These are phyloP conservation scores for Laspeyria flexula DNA, from an alignment of 2,888 invertebrate genomes.

Conservation along the genomic window DNA sequence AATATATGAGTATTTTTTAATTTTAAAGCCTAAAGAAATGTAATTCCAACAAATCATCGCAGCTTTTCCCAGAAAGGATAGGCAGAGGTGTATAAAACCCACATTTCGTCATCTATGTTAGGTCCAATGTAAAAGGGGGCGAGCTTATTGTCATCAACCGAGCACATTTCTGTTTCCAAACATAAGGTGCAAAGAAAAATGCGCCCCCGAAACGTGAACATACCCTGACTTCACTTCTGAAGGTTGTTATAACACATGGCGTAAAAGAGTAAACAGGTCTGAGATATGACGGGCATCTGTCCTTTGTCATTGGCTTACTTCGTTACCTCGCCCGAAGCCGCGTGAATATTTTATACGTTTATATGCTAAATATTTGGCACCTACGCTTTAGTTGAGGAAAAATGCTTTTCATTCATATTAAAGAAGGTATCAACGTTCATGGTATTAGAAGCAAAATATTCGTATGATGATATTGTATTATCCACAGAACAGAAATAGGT, in stretches of 20 bases:
- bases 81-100: no score
- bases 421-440: conserved; percentile 11
- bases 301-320: conserved; percentile 49
- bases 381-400: conserved; percentile 4
- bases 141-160: no score
- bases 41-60: no score
- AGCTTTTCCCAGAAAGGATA: no score
- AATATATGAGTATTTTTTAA: no score
- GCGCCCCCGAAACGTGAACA: conserved; percentile 23
- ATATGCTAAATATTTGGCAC: conserved; percentile 35
- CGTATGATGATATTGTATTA: no score
- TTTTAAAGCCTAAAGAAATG: no score
- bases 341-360: conserved; percentile 42
- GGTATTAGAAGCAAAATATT: no score
- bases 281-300: conserved; percentile 31
- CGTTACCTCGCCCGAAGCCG: conserved; percentile 26
- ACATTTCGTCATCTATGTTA: no score
- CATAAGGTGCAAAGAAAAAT: conserved; percentile 35
- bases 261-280: conserved; percentile 41
- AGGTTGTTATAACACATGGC: conserved; percentile 2
- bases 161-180: no score
- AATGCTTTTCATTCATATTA: conserved; percentile 6
- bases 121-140: no score
- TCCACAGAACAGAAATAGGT: no score
- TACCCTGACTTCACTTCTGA: conserved; percentile 14